Evolutionary conservation across 1,140 invertebrate species (phyloP).

Genomic region (Drosophila pachea): DNA sequence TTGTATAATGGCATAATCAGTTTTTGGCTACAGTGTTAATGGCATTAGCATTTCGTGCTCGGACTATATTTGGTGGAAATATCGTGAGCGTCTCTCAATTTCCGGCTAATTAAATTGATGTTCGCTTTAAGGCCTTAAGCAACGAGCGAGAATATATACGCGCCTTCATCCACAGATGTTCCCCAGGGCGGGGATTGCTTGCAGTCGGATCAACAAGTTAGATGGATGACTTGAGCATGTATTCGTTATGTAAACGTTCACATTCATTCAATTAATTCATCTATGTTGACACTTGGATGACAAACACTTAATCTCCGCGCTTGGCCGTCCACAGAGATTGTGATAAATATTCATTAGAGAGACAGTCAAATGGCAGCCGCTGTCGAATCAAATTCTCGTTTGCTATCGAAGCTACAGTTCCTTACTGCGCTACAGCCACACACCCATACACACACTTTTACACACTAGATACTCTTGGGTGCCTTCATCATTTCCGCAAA

Average conservation of each 20-base stretch:
- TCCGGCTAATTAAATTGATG: constrained; percentile 8
- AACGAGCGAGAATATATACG: too few relatives aligned
- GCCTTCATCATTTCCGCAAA: too few relatives aligned
- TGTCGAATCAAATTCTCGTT: constrained; percentile 26
- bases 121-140: not conserved
- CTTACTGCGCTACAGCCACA: not conserved
- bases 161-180: too few relatives aligned
- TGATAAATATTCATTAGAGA: constrained; percentile 50
- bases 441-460: too few relatives aligned
- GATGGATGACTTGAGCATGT: not conserved
- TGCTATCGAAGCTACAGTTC: constrained; percentile 24
- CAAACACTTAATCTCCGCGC: not conserved
- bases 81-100: not conserved
- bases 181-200: too few relatives aligned
- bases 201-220: too few relatives aligned
- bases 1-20: constrained; percentile 6
- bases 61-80: not conserved
- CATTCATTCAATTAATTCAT: not conserved
- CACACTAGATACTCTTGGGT: too few relatives aligned
- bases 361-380: constrained; percentile 35
- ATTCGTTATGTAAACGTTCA: not conserved
- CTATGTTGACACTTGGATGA: not conserved
- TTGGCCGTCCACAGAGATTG: not conserved
- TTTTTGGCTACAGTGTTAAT: constrained; percentile 11
- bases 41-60: constrained; percentile 4